Evolutionary conservation across 2,888 invertebrate species (phyloP).

Genomic region (Rhagophthalmus giganteus): DNA sequence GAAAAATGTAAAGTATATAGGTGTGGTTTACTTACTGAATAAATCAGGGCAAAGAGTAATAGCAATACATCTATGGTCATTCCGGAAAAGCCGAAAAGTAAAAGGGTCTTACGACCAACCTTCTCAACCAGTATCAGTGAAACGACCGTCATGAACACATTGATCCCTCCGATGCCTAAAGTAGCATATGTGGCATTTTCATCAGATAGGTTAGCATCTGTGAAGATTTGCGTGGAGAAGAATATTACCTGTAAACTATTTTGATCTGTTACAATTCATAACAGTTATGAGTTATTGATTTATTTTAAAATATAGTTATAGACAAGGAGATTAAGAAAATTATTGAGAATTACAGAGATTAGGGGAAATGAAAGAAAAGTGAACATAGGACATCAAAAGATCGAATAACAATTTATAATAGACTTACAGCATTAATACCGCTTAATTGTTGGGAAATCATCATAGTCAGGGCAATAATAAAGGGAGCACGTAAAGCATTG

Average conservation of each 20-base stretch:
- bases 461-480: constrained; percentile 77
- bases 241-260: constrained; percentile 64
- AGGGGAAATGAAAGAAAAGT: no score
- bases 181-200: constrained; percentile 76
- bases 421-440: constrained; percentile 81
- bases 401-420: no score
- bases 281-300: no score
- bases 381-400: no score
- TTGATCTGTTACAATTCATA: background rate
- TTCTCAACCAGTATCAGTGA: constrained; percentile 79
- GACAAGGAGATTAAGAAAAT: no score
- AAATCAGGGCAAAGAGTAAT: constrained; percentile 66
- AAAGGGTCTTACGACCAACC: constrained; percentile 80
- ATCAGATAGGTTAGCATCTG: constrained; percentile 65
- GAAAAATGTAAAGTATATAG: no score
- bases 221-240: constrained; percentile 82
- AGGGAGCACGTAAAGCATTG: constrained; percentile 72
- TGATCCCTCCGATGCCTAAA: constrained; percentile 81
- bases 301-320: no score
- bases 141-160: constrained; percentile 83
- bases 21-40: constrained; percentile 51
- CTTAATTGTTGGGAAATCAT: constrained; percentile 90
- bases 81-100: constrained; percentile 76
- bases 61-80: constrained; percentile 74
- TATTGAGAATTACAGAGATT: no score